Conservation (phyloP, 2,888 invertebrate genomes). For the Hyles lineata region DNA sequence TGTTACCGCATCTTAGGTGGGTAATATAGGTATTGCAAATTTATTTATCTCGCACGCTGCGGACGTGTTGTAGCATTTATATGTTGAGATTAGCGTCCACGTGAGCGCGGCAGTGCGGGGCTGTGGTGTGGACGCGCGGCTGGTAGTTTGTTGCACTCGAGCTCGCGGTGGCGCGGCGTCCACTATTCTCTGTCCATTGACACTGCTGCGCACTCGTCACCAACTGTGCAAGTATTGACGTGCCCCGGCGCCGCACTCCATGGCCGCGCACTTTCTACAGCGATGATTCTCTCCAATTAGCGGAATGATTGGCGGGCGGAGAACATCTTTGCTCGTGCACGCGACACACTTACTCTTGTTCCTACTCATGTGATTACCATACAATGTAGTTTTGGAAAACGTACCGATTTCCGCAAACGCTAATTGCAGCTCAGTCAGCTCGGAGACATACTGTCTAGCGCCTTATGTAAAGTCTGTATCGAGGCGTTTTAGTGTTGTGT, state of each 20-base stretch:
- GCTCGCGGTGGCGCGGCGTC: constrained; percentile 37
- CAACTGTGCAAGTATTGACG: constrained; percentile 28
- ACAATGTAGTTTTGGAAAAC: constrained; percentile 36
- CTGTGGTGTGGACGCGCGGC: constrained; percentile 2
- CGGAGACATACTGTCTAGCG: constrained; percentile 12
- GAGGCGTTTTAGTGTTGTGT: background rate
- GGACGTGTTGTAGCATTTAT: constrained; percentile 56
- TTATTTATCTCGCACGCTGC: background rate
- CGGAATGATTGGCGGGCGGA: constrained; percentile 79
- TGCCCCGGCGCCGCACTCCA: constrained; percentile 38
- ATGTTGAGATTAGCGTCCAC: constrained; percentile 65
- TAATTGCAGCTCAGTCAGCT: background rate
- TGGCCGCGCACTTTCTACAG: constrained; percentile 71
- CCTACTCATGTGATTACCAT: constrained; percentile 53
- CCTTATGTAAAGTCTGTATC: background rate
- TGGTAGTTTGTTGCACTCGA: constrained; percentile 73
- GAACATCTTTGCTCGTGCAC: constrained; percentile 71
- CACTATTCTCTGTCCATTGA: constrained; percentile 64
- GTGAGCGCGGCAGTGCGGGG: constrained; percentile 61
- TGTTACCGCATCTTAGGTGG: background rate
- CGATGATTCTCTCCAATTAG: constrained; percentile 84
- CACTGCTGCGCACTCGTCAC: constrained; percentile 60
- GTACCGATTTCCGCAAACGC: constrained; percentile 40
- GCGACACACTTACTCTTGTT: constrained; percentile 79
- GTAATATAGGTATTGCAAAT: constrained; percentile 26